These are phyloP conservation scores for Paramisgurnus dabryanus DNA, from an alignment of 2,113 vertebrate species.

Conservation along the genomic window DNA sequence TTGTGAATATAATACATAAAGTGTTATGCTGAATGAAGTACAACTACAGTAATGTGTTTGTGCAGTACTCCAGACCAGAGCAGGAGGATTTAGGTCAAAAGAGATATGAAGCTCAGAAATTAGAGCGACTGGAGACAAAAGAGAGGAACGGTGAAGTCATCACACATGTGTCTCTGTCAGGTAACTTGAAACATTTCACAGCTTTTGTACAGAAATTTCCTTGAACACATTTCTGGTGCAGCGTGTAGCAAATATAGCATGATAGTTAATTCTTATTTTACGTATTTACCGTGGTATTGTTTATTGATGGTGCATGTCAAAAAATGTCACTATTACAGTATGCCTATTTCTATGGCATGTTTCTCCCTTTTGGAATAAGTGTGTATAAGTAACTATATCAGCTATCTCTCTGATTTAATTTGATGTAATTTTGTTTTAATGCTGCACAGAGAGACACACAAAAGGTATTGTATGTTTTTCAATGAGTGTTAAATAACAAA, in stretches of 20 bases:
- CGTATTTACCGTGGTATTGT: too few relatives aligned
- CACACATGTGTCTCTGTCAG: slow-evolving; percentile 76
- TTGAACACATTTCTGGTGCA: too few relatives aligned
- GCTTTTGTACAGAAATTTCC: too few relatives aligned
- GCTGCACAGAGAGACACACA: slow-evolving; percentile 73
- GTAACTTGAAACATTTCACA: slow-evolving; percentile 64
- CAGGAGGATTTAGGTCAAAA: slow-evolving; percentile 86
- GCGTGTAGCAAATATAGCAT: too few relatives aligned
- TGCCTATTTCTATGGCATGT: too few relatives aligned
- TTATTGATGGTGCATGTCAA: too few relatives aligned
- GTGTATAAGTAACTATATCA: not conserved
- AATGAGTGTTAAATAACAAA: not conserved
- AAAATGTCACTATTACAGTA: not conserved
- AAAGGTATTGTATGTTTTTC: slow-evolving; percentile 71
- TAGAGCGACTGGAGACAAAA: slow-evolving; percentile 85
- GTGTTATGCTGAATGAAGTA: slow-evolving; percentile 43
- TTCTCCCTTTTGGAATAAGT: not conserved
- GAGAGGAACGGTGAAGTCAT: slow-evolving; percentile 77
- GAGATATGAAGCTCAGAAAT: slow-evolving; percentile 90
- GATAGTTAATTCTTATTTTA: too few relatives aligned
- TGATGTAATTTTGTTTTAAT: slow-evolving; percentile 42
- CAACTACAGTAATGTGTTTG: not conserved
- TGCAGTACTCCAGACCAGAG: slow-evolving; percentile 79
- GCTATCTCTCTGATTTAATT: slow-evolving; percentile 32
- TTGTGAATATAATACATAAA: not conserved